These are phyloP conservation scores for Hipposideros armiger DNA, from an alignment of 2,113 vertebrate genomes.

Conservation along the genomic window DNA sequence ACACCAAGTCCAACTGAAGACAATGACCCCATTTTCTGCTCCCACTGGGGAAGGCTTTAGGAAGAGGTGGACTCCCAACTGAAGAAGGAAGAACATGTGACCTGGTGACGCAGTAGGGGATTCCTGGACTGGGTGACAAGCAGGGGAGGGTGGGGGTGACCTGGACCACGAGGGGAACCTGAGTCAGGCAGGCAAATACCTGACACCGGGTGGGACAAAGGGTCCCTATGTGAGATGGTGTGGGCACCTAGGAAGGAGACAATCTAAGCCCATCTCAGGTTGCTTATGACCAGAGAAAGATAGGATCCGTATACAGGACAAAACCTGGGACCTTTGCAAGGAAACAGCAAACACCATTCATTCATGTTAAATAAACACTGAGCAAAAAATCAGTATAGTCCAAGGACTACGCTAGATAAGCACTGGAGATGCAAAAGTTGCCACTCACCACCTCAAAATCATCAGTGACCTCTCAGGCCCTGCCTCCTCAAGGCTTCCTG, in stretches of 20 bases:
- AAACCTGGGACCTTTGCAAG: background rate
- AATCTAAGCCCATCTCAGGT: background rate
- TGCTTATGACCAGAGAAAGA: background rate
- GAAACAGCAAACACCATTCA: background rate
- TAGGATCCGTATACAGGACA: background rate
- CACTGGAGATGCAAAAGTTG: no score
- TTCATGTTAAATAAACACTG: background rate
- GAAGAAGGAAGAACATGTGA: background rate
- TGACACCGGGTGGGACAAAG: background rate
- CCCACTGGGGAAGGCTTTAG: background rate
- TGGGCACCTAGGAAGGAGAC: background rate
- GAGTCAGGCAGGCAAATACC: background rate
- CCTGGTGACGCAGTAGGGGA: no score
- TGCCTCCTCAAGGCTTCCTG: background rate
- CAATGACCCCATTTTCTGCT: background rate
- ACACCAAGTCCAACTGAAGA: background rate
- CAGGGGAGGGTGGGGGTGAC: background rate
- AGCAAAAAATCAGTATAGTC: background rate
- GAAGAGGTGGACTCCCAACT: background rate
- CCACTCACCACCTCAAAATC: background rate
- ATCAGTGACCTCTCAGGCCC: rapidly evolving
- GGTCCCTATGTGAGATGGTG: background rate
- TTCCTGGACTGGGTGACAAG: background rate
- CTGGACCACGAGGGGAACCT: background rate
- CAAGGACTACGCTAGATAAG: background rate